Evolutionary conservation across 2,797 vertebrate genomes (phyloP), one percentile per base, ranked within the genome.

Genomic region (Anomalospiza imberbis): DNA sequence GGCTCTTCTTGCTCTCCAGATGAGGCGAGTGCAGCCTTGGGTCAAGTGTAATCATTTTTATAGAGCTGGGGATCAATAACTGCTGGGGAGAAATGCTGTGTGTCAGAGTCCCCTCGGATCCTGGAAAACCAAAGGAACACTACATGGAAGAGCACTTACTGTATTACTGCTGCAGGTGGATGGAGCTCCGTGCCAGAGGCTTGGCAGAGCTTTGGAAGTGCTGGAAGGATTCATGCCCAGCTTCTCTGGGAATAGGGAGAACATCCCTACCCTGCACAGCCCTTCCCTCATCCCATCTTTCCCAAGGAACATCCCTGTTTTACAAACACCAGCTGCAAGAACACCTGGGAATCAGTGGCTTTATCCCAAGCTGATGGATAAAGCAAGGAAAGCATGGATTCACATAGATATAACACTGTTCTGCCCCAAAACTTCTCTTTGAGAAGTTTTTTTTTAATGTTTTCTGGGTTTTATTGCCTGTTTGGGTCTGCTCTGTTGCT

Each of bases 31-130:
- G 84, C 90, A 91, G 88, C 58, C 73, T 25, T 40, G 87, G 95
- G 96, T 97, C 95, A 96, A 97, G 96, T 96, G 95, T 97, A 97
- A 97, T 98, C 89, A 97, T 97, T 98, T 97, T 97, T 97, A 97
- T 96, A 96, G 94, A 96, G 94, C 92, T 26, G 73, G 77, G 60
- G 96, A 98, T 97, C 97, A 96, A 97, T 97, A 97, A 60, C 66
- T 21, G 42, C 89, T 91, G 90, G 94, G 96, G 96, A 96, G 88
- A 95, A 97, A 96, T 67, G 91, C 94, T 40, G 88, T 9, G 13
- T 87, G 89, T 88, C 94, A 84, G 85, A 85, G 77, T 48, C 61
- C 80, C 74, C 79, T 85, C 0, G 2, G 91, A 94, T 91, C 90
- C 88, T 88, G 91, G 93, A 95, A 95, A 93, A 74, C 87, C 89